Evolutionary conservation across 2,888 invertebrate species (phyloP).

Genomic region (Metallyticus violacea): DNA sequence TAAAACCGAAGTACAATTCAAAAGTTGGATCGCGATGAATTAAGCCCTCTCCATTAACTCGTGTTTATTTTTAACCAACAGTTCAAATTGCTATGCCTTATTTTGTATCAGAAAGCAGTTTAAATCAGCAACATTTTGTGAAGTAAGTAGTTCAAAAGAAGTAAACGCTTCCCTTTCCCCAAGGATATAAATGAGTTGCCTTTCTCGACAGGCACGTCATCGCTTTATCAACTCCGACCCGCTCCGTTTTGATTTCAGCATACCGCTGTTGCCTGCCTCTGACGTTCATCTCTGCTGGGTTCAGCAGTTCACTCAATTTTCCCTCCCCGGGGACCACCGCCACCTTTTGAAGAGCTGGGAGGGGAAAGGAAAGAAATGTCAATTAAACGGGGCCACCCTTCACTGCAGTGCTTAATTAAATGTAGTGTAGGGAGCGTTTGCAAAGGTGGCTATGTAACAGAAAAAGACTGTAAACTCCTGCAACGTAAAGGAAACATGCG

Average conservation of each 20-base stretch:
- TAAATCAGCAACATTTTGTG: not conserved
- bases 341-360: not conserved
- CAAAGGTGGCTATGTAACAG: not conserved
- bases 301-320: not conserved
- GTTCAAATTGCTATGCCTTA: not conserved
- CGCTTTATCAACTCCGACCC: not conserved
- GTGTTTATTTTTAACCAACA: not conserved
- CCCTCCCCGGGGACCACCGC: not conserved
- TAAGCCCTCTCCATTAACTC: no score
- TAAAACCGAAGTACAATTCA: no score
- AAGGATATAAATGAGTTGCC: not conserved
- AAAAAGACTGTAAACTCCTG: not conserved
- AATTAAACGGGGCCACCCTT: not conserved
- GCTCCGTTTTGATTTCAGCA: not conserved
- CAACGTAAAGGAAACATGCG: no score
- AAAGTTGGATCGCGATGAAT: no score
- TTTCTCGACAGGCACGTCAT: not conserved
- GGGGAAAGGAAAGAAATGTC: not conserved
- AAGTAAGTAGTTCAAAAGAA: not conserved
- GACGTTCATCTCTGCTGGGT: not conserved
- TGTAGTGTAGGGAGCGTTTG: not conserved
- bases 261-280: not conserved
- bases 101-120: not conserved
- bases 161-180: not conserved
- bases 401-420: not conserved